Percentiles rank a stretch among this genome's conserved stretches.
Evolutionary conservation across 2,888 invertebrate species (phyloP).

Genomic region (Gibbula magus): DNA sequence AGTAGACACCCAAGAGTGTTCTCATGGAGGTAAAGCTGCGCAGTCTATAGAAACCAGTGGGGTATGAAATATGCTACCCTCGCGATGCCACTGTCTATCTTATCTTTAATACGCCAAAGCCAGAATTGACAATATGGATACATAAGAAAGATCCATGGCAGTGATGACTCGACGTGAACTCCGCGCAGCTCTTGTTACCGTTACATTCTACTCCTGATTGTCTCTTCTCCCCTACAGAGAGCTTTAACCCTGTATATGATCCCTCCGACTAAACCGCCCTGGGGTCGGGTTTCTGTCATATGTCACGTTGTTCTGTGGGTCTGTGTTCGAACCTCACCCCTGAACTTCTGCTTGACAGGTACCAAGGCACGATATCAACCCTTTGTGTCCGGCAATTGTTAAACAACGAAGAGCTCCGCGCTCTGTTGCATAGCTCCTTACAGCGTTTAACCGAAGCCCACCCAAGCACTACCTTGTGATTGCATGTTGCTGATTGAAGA

Average conservation of each 20-base stretch:
- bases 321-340: background rate
- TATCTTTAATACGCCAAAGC: background rate
- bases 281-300: background rate
- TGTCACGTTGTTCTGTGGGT: background rate
- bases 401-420: too few relatives aligned
- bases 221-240: background rate
- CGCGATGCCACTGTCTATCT: slow-evolving; percentile 3
- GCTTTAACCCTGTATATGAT: background rate
- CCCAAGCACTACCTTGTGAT: too few relatives aligned
- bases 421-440: too few relatives aligned
- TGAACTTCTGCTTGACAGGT: background rate
- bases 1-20: too few relatives aligned
- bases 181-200: background rate
- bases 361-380: background rate
- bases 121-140: background rate
- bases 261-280: background rate
- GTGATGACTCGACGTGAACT: background rate
- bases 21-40: too few relatives aligned
- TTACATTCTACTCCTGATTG: background rate
- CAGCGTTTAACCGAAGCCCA: too few relatives aligned
- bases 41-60: background rate
- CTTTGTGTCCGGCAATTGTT: too few relatives aligned
- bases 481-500: too few relatives aligned
- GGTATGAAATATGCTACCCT: slow-evolving; percentile 14
- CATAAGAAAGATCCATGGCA: background rate